Percentiles rank a stretch among this genome's conserved stretches.
phyloP scores from a whole-genome alignment of 2,888 invertebrate species.

The Drosophila macrospina region DNA sequence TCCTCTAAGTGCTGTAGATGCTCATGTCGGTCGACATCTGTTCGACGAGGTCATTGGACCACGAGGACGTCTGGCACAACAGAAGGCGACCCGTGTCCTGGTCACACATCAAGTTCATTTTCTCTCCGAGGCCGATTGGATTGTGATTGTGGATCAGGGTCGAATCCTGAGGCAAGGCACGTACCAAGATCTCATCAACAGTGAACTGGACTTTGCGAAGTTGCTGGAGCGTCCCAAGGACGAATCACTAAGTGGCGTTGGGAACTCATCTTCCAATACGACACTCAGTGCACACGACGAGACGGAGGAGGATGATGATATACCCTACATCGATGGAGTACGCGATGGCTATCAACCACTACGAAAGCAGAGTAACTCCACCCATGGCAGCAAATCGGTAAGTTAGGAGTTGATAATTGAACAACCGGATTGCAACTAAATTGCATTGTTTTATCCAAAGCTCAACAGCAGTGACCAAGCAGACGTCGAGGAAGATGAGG shows the following conservation, averaged over 20 bases:
- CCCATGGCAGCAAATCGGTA: constrained; percentile 81
- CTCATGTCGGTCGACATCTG: constrained; percentile 90
- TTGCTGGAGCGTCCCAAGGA: constrained; percentile 84
- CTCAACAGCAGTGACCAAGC: constrained; percentile 74
- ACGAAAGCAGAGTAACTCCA: constrained; percentile 68
- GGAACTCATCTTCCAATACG: constrained; percentile 26
- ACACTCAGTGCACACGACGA: constrained; percentile 34
- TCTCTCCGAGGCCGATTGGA: constrained; percentile 87
- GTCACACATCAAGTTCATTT: constrained; percentile 93
- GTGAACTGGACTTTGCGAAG: constrained; percentile 86
- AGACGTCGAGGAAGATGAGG: constrained; percentile 65
- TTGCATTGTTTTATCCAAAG: constrained; percentile 40
- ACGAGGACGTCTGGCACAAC: constrained; percentile 86
- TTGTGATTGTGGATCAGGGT: constrained; percentile 88
- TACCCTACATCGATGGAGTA: constrained; percentile 85
- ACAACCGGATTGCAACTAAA: not conserved
- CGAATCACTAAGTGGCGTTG: constrained; percentile 48
- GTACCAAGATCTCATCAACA: constrained; percentile 86
- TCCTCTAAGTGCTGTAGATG: constrained; percentile 92
- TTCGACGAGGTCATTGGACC: constrained; percentile 90
- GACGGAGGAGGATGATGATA: constrained; percentile 83
- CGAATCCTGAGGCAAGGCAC: constrained; percentile 85
- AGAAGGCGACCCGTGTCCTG: constrained; percentile 88
- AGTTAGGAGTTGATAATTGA: constrained; percentile 26
- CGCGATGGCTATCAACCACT: constrained; percentile 80